These are phyloP conservation scores for Myxocyprinus asiaticus DNA, from an alignment of 2,113 vertebrate species.

Conservation along the genomic window DNA sequence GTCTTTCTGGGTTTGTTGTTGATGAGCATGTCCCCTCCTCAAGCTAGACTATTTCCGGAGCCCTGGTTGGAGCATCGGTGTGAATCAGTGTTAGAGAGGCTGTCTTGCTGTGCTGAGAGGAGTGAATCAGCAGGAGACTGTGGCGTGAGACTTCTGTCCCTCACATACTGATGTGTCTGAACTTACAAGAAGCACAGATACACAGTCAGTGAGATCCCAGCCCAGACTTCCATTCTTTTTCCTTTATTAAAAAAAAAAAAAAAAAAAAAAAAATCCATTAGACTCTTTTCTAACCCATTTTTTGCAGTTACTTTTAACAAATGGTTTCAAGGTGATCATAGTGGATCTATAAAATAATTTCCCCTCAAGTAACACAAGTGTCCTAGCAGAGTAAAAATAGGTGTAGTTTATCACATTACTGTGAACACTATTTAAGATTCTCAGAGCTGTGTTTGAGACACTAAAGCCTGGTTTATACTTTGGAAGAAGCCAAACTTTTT, in stretches of 20 bases:
- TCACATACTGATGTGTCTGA: constrained; percentile 7
- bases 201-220: background rate
- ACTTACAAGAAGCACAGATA: background rate
- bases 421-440: too few species aligned
- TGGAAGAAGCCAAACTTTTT: too few species aligned
- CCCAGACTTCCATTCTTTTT: background rate
- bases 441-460: too few species aligned
- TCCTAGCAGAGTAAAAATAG: too few species aligned
- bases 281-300: too few species aligned
- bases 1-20: background rate
- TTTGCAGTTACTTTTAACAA: too few species aligned
- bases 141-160: constrained; percentile 18
- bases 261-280: too few species aligned
- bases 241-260: background rate
- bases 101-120: background rate
- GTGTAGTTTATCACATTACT: too few species aligned
- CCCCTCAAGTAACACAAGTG: too few species aligned
- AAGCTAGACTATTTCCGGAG: background rate
- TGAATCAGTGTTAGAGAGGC: constrained; percentile 18
- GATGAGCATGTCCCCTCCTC: background rate
- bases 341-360: too few species aligned
- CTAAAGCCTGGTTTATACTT: too few species aligned
- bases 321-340: too few species aligned
- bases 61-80: background rate
- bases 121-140: constrained; percentile 9